Percentiles rank a stretch among this genome's conserved stretches.
Evolutionary conservation across 2,797 vertebrate species (phyloP).

Genomic region (Sylvilagus floridanus): DNA sequence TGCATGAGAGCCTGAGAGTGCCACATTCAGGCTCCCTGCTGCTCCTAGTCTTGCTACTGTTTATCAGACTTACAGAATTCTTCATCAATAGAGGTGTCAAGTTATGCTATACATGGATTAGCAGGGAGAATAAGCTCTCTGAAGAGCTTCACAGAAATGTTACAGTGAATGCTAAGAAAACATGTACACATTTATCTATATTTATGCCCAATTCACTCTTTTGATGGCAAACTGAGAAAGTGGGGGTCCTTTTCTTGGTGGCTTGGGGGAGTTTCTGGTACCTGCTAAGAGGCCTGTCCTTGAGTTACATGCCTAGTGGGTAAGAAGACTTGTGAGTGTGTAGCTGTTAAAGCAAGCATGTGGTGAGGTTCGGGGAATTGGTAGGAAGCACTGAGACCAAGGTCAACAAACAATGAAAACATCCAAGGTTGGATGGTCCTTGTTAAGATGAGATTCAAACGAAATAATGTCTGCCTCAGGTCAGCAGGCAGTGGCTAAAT

Average conservation of each 20-base stretch:
- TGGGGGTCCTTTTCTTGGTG: background rate
- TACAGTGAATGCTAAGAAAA: background rate
- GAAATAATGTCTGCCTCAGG: background rate
- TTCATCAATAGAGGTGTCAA: slow-evolving; percentile 15
- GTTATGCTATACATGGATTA: slow-evolving; percentile 40
- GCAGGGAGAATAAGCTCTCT: slow-evolving; percentile 34
- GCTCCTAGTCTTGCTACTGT: slow-evolving; percentile 40
- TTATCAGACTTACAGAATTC: slow-evolving; percentile 54
- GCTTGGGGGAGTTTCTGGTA: background rate
- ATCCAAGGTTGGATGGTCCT: background rate
- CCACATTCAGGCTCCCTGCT: slow-evolving; percentile 3
- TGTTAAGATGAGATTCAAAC: background rate
- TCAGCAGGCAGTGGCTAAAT: slow-evolving; percentile 15
- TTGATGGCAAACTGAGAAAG: background rate
- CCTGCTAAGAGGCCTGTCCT: background rate
- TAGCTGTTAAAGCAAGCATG: slow-evolving; percentile 16
- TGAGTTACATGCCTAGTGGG: background rate
- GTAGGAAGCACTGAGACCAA: background rate
- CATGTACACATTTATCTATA: background rate
- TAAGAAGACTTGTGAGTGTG: slow-evolving; percentile 23
- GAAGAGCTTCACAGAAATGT: slow-evolving; percentile 50
- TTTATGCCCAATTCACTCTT: slow-evolving; percentile 12
- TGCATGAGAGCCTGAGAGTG: slow-evolving; percentile 1
- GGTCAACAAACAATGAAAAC: slow-evolving; percentile 20
- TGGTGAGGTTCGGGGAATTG: slow-evolving; percentile 26